These are phyloP conservation scores for Mionectes olivaceus DNA, from an alignment of 2,797 vertebrate species.

Conservation along the genomic window DNA sequence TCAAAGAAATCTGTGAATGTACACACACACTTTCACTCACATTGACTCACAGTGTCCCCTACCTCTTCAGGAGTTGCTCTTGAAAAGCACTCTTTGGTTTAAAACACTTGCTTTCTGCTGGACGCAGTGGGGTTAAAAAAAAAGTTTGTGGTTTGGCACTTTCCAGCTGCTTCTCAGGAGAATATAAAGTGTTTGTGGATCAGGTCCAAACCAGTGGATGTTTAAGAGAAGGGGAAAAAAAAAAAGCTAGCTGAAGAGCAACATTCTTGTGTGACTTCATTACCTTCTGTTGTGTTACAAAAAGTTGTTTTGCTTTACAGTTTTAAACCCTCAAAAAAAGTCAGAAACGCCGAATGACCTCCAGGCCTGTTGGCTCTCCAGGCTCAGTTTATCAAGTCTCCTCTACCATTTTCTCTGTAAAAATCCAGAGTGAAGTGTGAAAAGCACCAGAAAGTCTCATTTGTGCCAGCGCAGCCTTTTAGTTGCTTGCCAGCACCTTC, in stretches of 20 bases:
- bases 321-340: conserved; percentile 69
- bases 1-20: not conserved
- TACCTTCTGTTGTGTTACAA: conserved; percentile 74
- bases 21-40: not conserved
- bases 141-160: conserved; percentile 73
- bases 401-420: conserved; percentile 76
- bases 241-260: conserved; percentile 61
- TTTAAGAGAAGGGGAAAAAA: conserved; percentile 65
- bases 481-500: conserved; percentile 84
- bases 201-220: conserved; percentile 77
- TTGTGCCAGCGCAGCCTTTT: conserved; percentile 85
- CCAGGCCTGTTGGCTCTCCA: conserved; percentile 76
- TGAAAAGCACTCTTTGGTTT: not conserved
- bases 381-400: conserved; percentile 79
- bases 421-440: conserved; percentile 83
- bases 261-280: conserved; percentile 75
- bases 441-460: conserved; percentile 84
- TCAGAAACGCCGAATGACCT: conserved; percentile 77
- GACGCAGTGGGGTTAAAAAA: conserved; percentile 70
- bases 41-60: not conserved
- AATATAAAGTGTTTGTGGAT: conserved; percentile 78
- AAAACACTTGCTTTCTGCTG: conserved; percentile 39
- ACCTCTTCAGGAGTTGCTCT: not conserved
- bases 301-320: conserved; percentile 59
- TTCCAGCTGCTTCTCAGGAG: conserved; percentile 74